Percentiles rank a stretch among this genome's conserved stretches.
phyloP scores from a whole-genome alignment of 2,113 vertebrate species.

The Talpa occidentalis region DNA sequence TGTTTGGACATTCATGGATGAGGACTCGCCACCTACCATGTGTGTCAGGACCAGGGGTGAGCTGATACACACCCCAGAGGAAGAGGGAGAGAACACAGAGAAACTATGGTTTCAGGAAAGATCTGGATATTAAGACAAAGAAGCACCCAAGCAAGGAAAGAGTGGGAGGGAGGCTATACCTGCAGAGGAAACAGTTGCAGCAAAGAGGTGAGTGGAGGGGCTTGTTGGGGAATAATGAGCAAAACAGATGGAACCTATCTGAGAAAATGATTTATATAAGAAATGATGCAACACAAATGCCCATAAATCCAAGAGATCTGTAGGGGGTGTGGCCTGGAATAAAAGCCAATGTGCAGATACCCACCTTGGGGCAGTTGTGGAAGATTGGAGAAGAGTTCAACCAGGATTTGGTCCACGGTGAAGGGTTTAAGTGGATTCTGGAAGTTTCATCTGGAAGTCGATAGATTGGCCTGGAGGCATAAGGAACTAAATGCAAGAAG shows the following conservation, averaged over 20 bases:
- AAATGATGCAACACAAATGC: not conserved
- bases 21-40: not conserved
- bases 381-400: not conserved
- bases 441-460: not conserved
- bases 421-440: not conserved
- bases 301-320: not conserved
- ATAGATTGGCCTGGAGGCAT: not conserved
- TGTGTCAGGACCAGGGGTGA: not conserved
- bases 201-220: not conserved
- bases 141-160: not conserved
- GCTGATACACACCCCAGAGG: not conserved
- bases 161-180: fast-evolving
- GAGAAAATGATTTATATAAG: not conserved
- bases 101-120: not conserved
- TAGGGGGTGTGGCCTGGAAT: not conserved
- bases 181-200: not conserved
- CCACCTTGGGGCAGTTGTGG: not conserved
- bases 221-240: not conserved
- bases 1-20: not conserved
- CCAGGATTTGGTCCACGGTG: too few species aligned
- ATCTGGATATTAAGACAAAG: not conserved
- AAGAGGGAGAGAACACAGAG: not conserved
- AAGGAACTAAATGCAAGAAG: not conserved
- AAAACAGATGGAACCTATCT: not conserved
- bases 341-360: not conserved